Percentiles rank a stretch among this genome's conserved stretches.
Conservation (phyloP, 2,113 vertebrate species). For the Clupea harengus region DNA sequence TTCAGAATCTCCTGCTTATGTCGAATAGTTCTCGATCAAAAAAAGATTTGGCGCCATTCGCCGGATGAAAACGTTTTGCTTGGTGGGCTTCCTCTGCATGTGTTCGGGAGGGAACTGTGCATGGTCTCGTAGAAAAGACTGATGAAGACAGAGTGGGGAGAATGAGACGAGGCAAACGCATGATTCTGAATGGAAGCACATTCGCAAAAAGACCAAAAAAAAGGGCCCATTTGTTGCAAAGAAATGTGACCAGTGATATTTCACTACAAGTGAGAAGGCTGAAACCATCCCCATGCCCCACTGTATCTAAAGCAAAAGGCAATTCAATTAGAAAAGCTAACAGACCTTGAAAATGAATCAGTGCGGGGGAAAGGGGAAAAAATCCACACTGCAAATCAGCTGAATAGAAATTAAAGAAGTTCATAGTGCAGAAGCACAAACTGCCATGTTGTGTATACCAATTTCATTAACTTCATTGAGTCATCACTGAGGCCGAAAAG, state of each 20-base stretch:
- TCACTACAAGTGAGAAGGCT: conserved; percentile 46
- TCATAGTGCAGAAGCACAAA: conserved; percentile 2
- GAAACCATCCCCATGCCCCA: conserved; percentile 44
- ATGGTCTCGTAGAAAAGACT: conserved; percentile 59
- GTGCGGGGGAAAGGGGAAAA: not conserved
- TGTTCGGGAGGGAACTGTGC: conserved; percentile 56
- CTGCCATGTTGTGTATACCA: not conserved
- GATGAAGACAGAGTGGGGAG: conserved; percentile 56
- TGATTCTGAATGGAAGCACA: conserved; percentile 47
- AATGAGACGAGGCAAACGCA: conserved; percentile 51
- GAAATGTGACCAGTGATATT: conserved; percentile 51
- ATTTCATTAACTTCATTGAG: not conserved
- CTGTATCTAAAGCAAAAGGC: conserved; percentile 24
- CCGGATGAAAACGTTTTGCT: conserved; percentile 64
- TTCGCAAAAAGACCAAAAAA: conserved; percentile 49
- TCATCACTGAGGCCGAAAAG: not conserved
- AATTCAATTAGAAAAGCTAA: conserved; percentile 15
- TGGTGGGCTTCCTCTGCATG: conserved; percentile 64
- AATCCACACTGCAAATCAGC: not conserved
- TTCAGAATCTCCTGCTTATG: conserved; percentile 59
- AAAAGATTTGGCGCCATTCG: conserved; percentile 67
- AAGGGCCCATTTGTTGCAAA: conserved; percentile 51
- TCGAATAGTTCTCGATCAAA: conserved; percentile 61
- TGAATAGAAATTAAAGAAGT: conserved; percentile 3
- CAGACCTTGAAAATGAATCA: conserved; percentile 14